A percentile compares a stretch with the other conserved stretches of the same genome.
These are phyloP conservation scores for Acheta domesticus DNA, from an alignment of 2,888 invertebrate genomes.

Conservation along the genomic window DNA sequence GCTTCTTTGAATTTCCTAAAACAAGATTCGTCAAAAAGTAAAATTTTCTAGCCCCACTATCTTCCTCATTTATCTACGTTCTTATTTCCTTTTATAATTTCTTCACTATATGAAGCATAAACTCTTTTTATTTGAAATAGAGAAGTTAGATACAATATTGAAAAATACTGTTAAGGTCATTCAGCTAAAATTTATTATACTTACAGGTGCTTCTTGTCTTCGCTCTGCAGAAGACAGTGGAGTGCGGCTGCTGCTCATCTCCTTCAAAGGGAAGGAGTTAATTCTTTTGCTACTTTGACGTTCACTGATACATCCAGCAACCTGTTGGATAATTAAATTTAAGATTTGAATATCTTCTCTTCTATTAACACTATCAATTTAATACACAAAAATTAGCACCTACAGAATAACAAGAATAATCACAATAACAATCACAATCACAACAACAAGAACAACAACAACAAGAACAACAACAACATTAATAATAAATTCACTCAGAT, in stretches of 20 bases:
- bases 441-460: background rate
- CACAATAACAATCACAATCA: background rate
- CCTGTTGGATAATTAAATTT: slow-evolving; percentile 49
- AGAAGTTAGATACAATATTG: no score
- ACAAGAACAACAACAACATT: background rate
- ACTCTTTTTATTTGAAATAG: no score
- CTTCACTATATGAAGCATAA: no score
- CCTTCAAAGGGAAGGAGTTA: slow-evolving; percentile 82
- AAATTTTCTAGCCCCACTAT: no score
- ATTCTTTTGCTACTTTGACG: slow-evolving; percentile 67
- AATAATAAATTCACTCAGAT: background rate
- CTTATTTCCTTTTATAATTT: no score
- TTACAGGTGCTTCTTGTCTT: slow-evolving; percentile 48
- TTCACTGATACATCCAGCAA: slow-evolving; percentile 74
- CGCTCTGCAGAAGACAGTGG: slow-evolving; percentile 65
- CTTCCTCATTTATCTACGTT: no score
- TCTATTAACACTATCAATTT: slow-evolving; percentile 30
- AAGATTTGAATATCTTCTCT: no score
- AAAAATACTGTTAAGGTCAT: no score
- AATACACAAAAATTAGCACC: slow-evolving; percentile 30
- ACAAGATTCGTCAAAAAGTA: no score
- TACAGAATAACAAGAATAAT: background rate
- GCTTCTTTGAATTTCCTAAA: no score
- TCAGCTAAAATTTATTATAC: slow-evolving; percentile 5
- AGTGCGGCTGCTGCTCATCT: slow-evolving; percentile 60